Conservation (phyloP, 2,113 vertebrate genomes). For the Eurypyga helias region DNA sequence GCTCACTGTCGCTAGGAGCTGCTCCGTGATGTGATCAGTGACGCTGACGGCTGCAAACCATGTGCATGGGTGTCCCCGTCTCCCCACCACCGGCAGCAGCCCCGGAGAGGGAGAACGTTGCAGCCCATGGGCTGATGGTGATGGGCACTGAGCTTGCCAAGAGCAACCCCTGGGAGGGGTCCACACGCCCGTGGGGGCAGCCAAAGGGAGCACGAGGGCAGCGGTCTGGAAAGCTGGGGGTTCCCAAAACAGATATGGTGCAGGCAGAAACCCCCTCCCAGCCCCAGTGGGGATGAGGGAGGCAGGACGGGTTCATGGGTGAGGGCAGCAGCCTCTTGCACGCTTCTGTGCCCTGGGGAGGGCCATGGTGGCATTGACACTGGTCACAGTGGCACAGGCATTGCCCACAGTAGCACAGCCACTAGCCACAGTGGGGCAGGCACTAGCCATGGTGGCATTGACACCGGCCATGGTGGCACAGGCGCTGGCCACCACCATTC, state of each 20-base stretch:
- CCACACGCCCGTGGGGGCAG: accelerated
- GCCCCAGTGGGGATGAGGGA: not conserved
- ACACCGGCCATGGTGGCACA: not conserved
- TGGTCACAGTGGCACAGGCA: accelerated
- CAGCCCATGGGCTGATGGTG: not conserved
- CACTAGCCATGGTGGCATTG: accelerated
- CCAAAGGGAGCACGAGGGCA: not conserved
- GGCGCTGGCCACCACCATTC: not conserved
- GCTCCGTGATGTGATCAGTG: not conserved
- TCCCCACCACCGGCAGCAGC: not conserved
- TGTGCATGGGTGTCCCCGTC: not conserved
- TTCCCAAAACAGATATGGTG: not conserved
- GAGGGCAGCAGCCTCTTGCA: not conserved
- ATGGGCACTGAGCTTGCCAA: not conserved
- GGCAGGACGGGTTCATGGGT: not conserved
- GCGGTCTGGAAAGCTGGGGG: not conserved
- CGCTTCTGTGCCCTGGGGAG: not conserved
- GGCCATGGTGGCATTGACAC: not conserved
- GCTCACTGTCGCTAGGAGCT: not conserved
- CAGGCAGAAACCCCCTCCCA: not conserved
- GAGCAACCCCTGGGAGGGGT: not conserved
- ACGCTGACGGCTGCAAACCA: not conserved
- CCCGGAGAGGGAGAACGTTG: not conserved
- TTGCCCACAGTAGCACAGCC: not conserved
- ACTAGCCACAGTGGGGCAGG: accelerated